Evolutionary conservation across 2,888 invertebrate species (phyloP).

Genomic region (Metacarcinus magister): DNA sequence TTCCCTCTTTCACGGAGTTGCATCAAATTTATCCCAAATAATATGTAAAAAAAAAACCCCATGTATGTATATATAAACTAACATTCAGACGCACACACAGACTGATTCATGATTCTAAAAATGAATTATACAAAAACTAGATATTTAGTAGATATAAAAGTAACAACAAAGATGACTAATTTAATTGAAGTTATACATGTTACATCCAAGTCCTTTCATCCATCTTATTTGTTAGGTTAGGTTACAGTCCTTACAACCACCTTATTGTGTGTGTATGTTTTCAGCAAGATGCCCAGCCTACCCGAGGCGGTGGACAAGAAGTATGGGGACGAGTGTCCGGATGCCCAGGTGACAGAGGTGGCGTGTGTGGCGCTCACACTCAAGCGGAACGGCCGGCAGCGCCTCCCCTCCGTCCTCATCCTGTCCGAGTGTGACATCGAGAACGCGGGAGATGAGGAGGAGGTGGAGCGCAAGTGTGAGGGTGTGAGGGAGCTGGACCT

Average conservation of each 20-base stretch:
- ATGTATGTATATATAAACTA: not conserved
- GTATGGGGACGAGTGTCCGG: conserved; percentile 87
- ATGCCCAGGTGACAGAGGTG: conserved; percentile 81
- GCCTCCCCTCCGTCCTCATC: conserved; percentile 87
- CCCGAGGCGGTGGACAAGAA: conserved; percentile 95
- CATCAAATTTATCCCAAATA: not conserved
- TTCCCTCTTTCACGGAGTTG: not conserved
- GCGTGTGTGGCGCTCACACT: conserved; percentile 81
- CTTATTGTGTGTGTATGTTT: not conserved
- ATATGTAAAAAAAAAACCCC: not conserved
- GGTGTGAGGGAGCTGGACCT: conserved; percentile 97
- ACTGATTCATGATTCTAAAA: too few species aligned
- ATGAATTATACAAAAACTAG: too few species aligned
- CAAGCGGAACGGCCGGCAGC: conserved; percentile 82
- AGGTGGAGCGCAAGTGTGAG: conserved; percentile 87
- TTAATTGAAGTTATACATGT: too few species aligned
- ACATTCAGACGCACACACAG: not conserved
- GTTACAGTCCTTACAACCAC: not conserved
- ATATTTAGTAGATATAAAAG: too few species aligned
- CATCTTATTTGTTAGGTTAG: not conserved
- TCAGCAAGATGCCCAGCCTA: conserved; percentile 91
- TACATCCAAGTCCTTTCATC: too few species aligned
- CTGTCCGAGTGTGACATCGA: conserved; percentile 96
- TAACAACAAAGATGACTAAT: too few species aligned
- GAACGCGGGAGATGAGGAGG: conserved; percentile 91